Base-by-base conservation (phyloP, 1,140 invertebrate genomes). In the Lineus longissimus region DNA sequence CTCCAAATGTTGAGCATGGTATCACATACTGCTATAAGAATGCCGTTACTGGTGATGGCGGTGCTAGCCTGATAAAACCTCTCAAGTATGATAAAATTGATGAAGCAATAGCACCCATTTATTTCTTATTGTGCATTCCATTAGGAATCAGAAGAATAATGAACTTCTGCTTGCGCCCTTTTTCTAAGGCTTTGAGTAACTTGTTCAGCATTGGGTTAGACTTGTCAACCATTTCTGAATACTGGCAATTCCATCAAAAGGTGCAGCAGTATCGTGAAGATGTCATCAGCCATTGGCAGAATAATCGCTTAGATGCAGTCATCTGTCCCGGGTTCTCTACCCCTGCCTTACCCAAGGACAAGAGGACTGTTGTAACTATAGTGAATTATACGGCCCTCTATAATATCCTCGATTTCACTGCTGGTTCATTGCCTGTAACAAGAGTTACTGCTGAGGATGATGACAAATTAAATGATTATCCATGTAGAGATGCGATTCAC, bases 381-480 rank as follows among this genome's bases (percentile, higher is more conserved):
- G 6, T 4, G 4, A 7, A 57, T 0, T 74, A 76, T 62, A 75
- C 75, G 27, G 33, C 61, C n/a, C 47, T 78, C 27, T 81, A 73
- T 55, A 81, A 81, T 63, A 2, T 76, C 22, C 51, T 79, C 9
- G 71, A 81, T 60, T 81, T 71, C 55, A 74, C 79, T n/a, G 70
- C 75, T 54, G 79, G 79, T 2, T 62, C 59, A 56, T 45, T 81
- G 13, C 77, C 76, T n/a, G 74, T 80, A 33, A 79, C 76, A 58
- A 74, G 63, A 47, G 76, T 79, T 7, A 74, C 68, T 43, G 56
- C 62, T 41, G 59, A 73, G 11, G 78, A 80, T 69, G n/a, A 73
- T 19, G 58, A 40, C 0, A 59, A 65, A 6, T 30, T 71, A 25
- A 59, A 36, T 36, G 33, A 36, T 36, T 36, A 36, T 36, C 33